Evolutionary conservation across 1,140 invertebrate genomes (phyloP), one percentile per base, ranked within the genome.

Genomic region (Cotesia chilonis): DNA sequence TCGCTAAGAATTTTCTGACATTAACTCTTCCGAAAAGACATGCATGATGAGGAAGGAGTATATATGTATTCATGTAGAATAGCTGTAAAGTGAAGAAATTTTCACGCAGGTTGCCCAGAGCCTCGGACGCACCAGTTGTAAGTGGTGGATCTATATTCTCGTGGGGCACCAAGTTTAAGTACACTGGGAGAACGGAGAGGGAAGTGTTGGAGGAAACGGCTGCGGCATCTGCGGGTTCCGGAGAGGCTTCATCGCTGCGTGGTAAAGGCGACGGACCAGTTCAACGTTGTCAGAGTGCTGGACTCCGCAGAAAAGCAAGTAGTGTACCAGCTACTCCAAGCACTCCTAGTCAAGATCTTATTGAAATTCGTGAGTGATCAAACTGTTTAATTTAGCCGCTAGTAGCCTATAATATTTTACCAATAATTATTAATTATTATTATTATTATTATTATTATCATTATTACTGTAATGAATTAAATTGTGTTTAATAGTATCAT

Each of bases 91-190:
- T 41, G 4, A 41, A 47, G 14, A 61, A 35, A 64, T 73, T 64
- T 74, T 72, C 54, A 51, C 67, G 14, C 85, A 97, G 95, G 66
- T 90, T 97, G 81, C 91, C 94, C 51, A 94, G 94, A 77, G 95
- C 95, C 73, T 92, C 92, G 60, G 94, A 97, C 84, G 94, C 94
- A 54, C 93, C 92, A 35, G 92, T 97, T 6, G 93, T 96, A 74
- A 95, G 94, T 20, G 95, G 96, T 35, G 96, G 96, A n/a, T 94
- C 95, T 9, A 91, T 98, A 76, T 98, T 98, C 88, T 96, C 95
- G 0, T 94, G 95, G 90, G 95, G 95, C 52, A 96, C 95, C 54
- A 96, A 96, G 85, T 97, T 98, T 84, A 93, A 95, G 77, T 96
- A 95, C 85, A 93, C 93, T 65, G 96, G 96, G 2, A 88, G 95